Percentiles rank a stretch among this genome's conserved stretches.
phyloP scores from a whole-genome alignment of 2,797 vertebrate species.

The Spatula versicolor region DNA sequence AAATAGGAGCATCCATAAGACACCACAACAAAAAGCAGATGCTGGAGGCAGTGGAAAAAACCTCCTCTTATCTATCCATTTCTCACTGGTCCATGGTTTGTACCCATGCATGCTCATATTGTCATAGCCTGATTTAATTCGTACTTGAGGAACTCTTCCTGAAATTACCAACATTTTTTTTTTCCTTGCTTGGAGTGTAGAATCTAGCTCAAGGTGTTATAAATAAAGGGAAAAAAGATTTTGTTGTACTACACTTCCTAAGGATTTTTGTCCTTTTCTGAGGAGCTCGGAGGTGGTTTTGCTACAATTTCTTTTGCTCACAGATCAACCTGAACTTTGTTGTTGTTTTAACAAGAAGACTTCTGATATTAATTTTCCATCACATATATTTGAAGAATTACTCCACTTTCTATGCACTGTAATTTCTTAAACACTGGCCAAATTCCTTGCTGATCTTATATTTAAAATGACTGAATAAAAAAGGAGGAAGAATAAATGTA shows the following conservation, averaged over 20 bases:
- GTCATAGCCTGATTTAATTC: not conserved
- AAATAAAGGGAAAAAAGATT: not conserved
- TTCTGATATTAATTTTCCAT: not conserved
- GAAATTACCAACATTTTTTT: not conserved
- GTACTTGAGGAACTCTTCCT: not conserved
- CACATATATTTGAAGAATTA: not conserved
- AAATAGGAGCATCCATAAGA: not conserved
- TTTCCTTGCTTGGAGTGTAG: not conserved
- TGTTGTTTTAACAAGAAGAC: not conserved
- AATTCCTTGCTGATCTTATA: not conserved
- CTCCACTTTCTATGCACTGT: not conserved
- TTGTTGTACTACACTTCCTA: not conserved
- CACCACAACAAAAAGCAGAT: not conserved
- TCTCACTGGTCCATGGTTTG: accelerated
- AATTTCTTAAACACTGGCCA: not conserved
- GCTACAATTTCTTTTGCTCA: not conserved
- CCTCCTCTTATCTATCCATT: not conserved
- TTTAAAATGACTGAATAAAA: not conserved
- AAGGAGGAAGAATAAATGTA: not conserved
- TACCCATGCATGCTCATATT: not conserved
- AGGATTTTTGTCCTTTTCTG: not conserved
- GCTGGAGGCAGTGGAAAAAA: not conserved
- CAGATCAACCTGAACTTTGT: not conserved
- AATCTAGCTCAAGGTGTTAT: not conserved
- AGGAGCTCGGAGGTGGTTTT: not conserved